phyloP scores from a whole-genome alignment of 2,797 vertebrate genomes.

The Chloroceryle amazona region DNA sequence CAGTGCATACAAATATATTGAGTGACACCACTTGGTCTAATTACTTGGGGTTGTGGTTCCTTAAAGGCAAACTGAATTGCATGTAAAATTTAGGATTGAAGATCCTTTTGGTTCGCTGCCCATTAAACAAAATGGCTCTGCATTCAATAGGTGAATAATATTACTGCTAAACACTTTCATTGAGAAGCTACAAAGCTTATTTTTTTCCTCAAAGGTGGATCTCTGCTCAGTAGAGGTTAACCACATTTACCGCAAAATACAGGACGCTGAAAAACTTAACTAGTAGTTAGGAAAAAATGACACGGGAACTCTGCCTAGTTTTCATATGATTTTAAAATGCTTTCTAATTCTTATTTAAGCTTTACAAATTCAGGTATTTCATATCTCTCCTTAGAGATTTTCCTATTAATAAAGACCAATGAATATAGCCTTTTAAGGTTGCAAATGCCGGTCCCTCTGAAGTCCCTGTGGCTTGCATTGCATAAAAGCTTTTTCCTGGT shows the following conservation, averaged over 20 bases:
- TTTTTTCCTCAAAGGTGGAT: not conserved
- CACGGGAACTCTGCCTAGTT: not conserved
- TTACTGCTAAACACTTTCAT: not conserved
- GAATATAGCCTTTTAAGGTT: not conserved
- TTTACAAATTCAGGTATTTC: not conserved
- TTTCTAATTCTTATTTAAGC: not conserved
- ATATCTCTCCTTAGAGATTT: not conserved
- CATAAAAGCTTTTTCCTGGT: slow-evolving; percentile 14
- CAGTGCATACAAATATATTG: not conserved
- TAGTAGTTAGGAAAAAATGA: not conserved
- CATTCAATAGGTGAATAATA: not conserved
- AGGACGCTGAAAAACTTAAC: not conserved
- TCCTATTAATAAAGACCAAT: slow-evolving; percentile 20
- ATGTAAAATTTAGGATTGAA: not conserved
- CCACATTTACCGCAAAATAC: not conserved
- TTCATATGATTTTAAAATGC: not conserved
- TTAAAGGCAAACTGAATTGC: not conserved
- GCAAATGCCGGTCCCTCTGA: not conserved
- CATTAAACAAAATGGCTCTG: not conserved
- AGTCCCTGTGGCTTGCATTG: not conserved
- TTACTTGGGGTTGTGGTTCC: not conserved
- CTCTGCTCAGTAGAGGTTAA: not conserved
- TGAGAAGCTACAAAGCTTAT: not conserved
- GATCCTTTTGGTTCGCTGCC: not conserved
- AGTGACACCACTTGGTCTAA: not conserved